Base-by-base conservation (phyloP, 2,888 invertebrate species). In the Drosophila kuntzei region DNA sequence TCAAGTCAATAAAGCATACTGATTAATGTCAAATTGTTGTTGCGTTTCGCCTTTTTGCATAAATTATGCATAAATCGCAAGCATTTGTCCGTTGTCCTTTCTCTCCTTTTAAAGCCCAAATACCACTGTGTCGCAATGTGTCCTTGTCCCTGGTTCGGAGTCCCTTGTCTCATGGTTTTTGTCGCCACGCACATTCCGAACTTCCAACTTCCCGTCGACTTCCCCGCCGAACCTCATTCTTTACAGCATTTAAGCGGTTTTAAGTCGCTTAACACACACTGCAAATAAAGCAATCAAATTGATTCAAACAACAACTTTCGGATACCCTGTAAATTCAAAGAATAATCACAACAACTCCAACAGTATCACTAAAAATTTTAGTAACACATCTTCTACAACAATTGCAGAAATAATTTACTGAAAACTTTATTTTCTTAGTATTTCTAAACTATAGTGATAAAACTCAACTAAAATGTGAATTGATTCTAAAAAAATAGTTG, bases 11-110 rank as follows among this genome's bases (percentile, higher is more conserved):
- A 85, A 81, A 81, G 79, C 71, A 78, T 76, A 68, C 80, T 80
- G 84, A 86, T 83, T 82, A 76, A 87, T 79, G 79, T 64, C 88
- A 79, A 87, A 65, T 82, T 85, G 79, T 82, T 71, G 66, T 66
- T 70, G 78, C 57, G 58, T 44, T 60, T 44, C 22, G 46, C 53
- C 53, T 79, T 73, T 81, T 81, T 54, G 69, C 82, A 79, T 83
- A 79, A 83, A 87, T 83, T 87, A 83, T 87, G 67, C 87, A 81
- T 67, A 65, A 87, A 80, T 76, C 62, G 70, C 83, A 65, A 80
- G 50, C 53, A 70, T 68, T 64, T 49, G 43, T 69, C 47, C 58
- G 60, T 72, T 62, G 60, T 27, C 27, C 27, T 27, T n/a, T 16
- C 14, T 4, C 18, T 25, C n/a, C n/a, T 3, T 20, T 29, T 37